Conservation (phyloP, 2,113 vertebrate genomes). For the Mandrillus leucophaeus region DNA sequence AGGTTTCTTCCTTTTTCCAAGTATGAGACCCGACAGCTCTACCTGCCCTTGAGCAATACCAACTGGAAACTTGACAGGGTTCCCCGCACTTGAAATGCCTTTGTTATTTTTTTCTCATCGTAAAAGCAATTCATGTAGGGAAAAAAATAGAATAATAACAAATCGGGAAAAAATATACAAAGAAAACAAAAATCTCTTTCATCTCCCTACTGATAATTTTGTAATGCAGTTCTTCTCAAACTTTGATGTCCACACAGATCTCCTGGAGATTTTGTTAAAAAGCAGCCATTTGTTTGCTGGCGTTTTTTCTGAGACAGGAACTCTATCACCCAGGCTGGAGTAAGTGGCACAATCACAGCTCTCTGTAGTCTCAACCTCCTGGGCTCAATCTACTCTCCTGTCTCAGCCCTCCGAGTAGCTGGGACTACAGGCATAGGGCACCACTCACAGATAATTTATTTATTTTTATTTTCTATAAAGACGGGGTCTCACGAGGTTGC, state of each 20-base stretch:
- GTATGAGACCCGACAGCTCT: not conserved
- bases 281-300: not conserved
- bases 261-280: not conserved
- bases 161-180: not conserved
- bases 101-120: not conserved
- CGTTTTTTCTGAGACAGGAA: too few relatives aligned
- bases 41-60: not conserved
- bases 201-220: not conserved
- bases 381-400: too few relatives aligned
- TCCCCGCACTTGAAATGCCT: not conserved
- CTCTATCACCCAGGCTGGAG: too few relatives aligned
- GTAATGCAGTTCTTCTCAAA: not conserved
- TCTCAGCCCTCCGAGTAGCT: too few relatives aligned
- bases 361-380: too few relatives aligned
- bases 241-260: fast-evolving
- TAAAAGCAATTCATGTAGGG: not conserved
- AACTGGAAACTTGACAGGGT: not conserved
- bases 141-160: not conserved
- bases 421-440: too few relatives aligned
- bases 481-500: too few relatives aligned
- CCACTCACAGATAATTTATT: too few relatives aligned
- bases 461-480: too few relatives aligned
- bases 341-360: too few relatives aligned
- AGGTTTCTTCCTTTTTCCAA: constrained; percentile 1
- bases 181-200: not conserved